phyloP scores from a whole-genome alignment of 2,113 vertebrate genomes.

The Brachionichthys hirsutus region DNA sequence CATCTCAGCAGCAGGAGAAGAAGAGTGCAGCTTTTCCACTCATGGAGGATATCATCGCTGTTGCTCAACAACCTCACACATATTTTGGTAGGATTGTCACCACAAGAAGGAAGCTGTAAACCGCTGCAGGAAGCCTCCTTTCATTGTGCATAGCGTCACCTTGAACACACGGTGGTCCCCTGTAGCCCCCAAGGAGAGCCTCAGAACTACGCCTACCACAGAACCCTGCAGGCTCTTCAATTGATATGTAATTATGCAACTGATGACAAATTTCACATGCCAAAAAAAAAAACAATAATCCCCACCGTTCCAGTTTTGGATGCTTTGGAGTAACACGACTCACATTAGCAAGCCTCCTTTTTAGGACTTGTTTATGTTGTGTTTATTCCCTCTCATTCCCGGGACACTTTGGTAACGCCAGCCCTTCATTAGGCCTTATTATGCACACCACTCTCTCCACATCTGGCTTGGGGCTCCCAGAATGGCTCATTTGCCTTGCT shows the following conservation, averaged over 20 bases:
- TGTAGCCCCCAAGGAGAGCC: slow-evolving; percentile 35
- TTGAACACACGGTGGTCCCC: slow-evolving; percentile 67
- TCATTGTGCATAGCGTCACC: slow-evolving; percentile 71
- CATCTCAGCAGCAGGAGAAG: slow-evolving; percentile 23
- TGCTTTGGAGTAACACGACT: slow-evolving; percentile 45
- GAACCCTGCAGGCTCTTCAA: neutral
- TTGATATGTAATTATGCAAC: slow-evolving; percentile 11
- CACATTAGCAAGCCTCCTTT: slow-evolving; percentile 60
- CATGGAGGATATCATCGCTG: slow-evolving; percentile 69
- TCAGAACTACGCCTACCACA: slow-evolving; percentile 11
- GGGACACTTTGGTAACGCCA: slow-evolving; percentile 74
- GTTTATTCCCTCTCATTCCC: slow-evolving; percentile 75
- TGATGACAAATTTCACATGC: neutral
- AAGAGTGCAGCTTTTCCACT: slow-evolving; percentile 35
- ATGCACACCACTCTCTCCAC: slow-evolving; percentile 71
- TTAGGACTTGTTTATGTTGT: slow-evolving; percentile 79
- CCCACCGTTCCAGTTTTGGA: slow-evolving; percentile 2
- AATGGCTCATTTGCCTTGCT: slow-evolving; percentile 76
- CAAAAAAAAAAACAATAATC: too few species aligned
- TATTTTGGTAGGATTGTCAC: slow-evolving; percentile 75
- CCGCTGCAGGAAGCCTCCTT: slow-evolving; percentile 73
- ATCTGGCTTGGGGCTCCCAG: slow-evolving; percentile 74
- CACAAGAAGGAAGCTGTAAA: slow-evolving; percentile 84
- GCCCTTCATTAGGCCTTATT: slow-evolving; percentile 78
- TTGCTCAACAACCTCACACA: slow-evolving; percentile 73